Conservation (phyloP, 2,113 vertebrate species). For the Rallus limicola region DNA sequence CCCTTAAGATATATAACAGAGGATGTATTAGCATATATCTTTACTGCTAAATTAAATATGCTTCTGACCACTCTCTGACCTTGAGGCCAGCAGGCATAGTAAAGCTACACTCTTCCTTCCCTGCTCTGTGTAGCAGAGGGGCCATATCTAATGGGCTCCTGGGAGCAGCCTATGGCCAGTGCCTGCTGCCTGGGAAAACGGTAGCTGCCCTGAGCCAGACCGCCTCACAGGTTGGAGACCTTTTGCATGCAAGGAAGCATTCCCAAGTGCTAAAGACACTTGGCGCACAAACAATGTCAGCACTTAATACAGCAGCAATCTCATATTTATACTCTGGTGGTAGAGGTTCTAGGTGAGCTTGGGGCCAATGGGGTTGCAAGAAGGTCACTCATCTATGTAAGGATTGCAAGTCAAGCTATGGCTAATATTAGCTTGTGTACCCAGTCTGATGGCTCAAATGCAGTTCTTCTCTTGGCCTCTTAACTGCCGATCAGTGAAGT, state of each 20-base stretch:
- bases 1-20: not conserved
- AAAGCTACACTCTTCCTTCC: not conserved
- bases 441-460: not conserved
- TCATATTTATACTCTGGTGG: not conserved
- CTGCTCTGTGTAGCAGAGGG: not conserved
- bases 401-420: not conserved
- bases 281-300: not conserved
- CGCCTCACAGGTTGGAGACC: not conserved
- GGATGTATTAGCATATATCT: not conserved
- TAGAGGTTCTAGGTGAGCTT: not conserved
- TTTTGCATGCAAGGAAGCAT: not conserved
- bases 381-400: not conserved
- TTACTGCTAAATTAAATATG: not conserved
- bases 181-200: not conserved
- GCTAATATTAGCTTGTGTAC: not conserved
- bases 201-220: not conserved
- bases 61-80: not conserved
- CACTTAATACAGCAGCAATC: not conserved
- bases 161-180: not conserved
- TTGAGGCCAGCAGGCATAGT: not conserved
- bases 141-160: fast-evolving
- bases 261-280: not conserved
- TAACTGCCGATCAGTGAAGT: not conserved
- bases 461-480: not conserved
- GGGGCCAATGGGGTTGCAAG: not conserved